Conservation (phyloP, 2,797 vertebrate species). For the Triplophysa bombifrons region DNA sequence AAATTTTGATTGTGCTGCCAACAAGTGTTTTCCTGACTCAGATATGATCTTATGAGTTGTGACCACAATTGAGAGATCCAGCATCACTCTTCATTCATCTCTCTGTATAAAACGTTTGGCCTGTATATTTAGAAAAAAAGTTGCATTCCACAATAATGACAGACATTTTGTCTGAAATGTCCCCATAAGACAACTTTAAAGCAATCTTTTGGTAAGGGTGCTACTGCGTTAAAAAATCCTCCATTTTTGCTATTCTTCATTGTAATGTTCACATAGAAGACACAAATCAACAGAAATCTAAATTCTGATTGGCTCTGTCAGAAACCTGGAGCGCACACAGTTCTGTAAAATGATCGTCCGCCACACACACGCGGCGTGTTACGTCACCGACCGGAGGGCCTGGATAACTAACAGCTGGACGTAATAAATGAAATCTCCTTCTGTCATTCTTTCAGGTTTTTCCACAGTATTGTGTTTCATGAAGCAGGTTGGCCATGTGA, state of each 20-base stretch:
- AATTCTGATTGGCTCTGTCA: too few species aligned
- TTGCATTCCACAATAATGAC: too few species aligned
- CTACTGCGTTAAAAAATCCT: too few species aligned
- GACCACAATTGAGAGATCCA: background rate
- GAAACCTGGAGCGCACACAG: background rate
- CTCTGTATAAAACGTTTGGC: too few species aligned
- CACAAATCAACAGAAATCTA: too few species aligned
- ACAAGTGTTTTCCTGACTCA: background rate
- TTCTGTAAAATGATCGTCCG: background rate
- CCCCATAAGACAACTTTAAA: too few species aligned
- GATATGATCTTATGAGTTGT: background rate
- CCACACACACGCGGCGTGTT: background rate
- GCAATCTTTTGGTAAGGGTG: too few species aligned
- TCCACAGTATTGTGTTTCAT: constrained; percentile 29
- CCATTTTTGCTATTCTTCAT: too few species aligned
- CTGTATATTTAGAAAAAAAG: too few species aligned
- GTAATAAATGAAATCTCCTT: constrained; percentile 45
- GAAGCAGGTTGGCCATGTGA: background rate
- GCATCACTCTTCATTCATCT: too few species aligned
- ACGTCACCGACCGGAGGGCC: background rate
- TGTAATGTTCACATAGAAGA: too few species aligned
- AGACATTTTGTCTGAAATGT: too few species aligned
- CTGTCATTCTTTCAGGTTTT: constrained; percentile 18
- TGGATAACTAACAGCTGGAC: constrained; percentile 49
- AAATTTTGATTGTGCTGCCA: constrained; percentile 5